These are phyloP conservation scores for Xiphorhynchus elegans DNA, from an alignment of 2,113 vertebrate species.

Conservation along the genomic window DNA sequence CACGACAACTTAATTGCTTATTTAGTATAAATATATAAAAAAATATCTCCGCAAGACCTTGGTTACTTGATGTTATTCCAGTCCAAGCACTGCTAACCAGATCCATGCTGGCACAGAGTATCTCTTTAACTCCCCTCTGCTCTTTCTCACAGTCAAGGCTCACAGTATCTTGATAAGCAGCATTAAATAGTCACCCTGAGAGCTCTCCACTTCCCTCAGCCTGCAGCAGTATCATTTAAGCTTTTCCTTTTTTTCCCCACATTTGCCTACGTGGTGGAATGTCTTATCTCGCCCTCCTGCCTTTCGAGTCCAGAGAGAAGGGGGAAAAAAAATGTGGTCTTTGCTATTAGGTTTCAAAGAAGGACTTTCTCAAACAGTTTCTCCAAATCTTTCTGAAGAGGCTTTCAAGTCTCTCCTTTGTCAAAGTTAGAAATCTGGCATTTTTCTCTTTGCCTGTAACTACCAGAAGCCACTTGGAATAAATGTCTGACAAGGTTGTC, in stretches of 20 bases:
- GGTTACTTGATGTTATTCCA: not conserved
- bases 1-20: not conserved
- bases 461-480: not conserved
- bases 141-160: not conserved
- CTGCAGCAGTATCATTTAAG: not conserved
- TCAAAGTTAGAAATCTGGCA: not conserved
- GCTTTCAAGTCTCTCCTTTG: conserved; percentile 22
- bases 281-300: conserved; percentile 30
- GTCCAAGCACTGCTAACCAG: not conserved
- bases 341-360: conserved; percentile 22
- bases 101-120: not conserved
- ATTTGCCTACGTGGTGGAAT: conserved; percentile 17
- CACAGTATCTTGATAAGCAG: not conserved
- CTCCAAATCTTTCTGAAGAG: not conserved
- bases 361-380: not conserved
- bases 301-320: not conserved
- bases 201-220: not conserved
- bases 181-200: not conserved
- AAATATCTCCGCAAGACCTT: not conserved
- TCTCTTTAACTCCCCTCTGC: not conserved
- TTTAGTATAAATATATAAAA: not conserved
- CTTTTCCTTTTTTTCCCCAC: not conserved
- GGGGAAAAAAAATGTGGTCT: not conserved
- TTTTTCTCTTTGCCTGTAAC: not conserved
- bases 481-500: not conserved